These are phyloP conservation scores for Hecatera dysodea DNA, from an alignment of 2,888 invertebrate genomes.

Conservation along the genomic window DNA sequence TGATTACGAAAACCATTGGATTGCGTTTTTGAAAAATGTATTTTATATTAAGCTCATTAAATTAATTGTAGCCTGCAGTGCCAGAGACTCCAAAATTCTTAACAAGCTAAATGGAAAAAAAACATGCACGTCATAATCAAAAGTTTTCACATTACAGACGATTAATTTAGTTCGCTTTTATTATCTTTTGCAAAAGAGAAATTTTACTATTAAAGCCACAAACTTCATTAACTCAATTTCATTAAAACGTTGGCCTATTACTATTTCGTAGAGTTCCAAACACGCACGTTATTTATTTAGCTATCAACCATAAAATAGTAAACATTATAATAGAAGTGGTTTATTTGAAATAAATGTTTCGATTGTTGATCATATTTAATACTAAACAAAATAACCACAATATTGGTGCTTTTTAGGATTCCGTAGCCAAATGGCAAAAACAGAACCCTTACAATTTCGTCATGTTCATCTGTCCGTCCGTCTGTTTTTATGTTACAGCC, in stretches of 20 bases:
- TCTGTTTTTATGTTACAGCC: no score
- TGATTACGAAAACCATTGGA: background rate
- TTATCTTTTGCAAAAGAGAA: background rate
- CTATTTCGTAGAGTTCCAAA: background rate
- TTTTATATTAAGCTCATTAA: background rate
- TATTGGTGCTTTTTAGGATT: no score
- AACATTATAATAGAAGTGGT: no score
- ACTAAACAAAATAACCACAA: no score
- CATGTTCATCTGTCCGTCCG: no score
- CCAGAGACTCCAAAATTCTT: background rate
- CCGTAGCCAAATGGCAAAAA: no score
- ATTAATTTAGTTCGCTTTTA: background rate
- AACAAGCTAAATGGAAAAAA: conserved; percentile 11
- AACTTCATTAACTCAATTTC: background rate
- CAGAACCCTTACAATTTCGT: no score
- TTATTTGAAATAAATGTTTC: no score
- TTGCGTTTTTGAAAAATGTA: background rate
- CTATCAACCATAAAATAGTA: background rate
- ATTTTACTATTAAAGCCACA: background rate
- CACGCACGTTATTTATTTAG: background rate
- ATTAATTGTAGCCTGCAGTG: background rate
- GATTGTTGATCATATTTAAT: no score
- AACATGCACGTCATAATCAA: background rate
- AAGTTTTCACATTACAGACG: conserved; percentile 3
- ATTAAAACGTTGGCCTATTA: background rate